Percentiles rank a stretch among this genome's conserved stretches.
These are phyloP conservation scores for Macrocentrus cingulum DNA, from an alignment of 1,140 invertebrate species.

Conservation along the genomic window DNA sequence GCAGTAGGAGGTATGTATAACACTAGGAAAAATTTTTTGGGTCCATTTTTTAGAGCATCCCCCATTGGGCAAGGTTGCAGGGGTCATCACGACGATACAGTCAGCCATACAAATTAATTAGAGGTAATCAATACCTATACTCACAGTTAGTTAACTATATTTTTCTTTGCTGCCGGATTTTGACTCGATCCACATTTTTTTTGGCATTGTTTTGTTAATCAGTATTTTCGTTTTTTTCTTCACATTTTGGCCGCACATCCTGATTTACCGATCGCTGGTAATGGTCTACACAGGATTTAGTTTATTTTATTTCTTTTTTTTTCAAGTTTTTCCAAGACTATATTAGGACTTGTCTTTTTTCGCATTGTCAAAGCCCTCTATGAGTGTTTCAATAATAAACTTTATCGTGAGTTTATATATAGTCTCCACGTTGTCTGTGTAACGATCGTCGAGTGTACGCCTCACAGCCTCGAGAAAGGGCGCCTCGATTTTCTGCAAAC, in stretches of 20 bases:
- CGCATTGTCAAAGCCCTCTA: constrained; percentile 75
- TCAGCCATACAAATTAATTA: no score
- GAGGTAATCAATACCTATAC: no score
- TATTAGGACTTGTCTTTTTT: constrained; percentile 46
- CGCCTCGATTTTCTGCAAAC: constrained; percentile 83
- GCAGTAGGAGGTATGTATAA: neutral
- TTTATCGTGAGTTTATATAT: constrained; percentile 91
- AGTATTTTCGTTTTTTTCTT: neutral
- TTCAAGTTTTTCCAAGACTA: no score
- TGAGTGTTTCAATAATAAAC: constrained; percentile 84
- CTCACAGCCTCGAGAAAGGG: constrained; percentile 86
- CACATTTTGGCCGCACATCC: neutral
- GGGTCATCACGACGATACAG: constrained; percentile 3
- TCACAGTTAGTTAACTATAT: no score
- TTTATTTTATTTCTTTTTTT: no score
- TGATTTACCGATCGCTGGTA: no score
- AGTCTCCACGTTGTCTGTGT: constrained; percentile 87
- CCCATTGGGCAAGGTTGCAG: neutral
- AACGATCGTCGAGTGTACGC: constrained; percentile 81
- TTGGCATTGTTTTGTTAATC: neutral
- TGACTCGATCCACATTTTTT: constrained; percentile 6
- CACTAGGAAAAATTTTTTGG: neutral
- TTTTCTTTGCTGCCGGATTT: no score
- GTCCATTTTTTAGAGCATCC: constrained; percentile 6
- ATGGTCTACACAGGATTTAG: no score